These are phyloP conservation scores for Sinocyclocheilus maitianheensis DNA, from an alignment of 2,113 vertebrate genomes.

Conservation along the genomic window DNA sequence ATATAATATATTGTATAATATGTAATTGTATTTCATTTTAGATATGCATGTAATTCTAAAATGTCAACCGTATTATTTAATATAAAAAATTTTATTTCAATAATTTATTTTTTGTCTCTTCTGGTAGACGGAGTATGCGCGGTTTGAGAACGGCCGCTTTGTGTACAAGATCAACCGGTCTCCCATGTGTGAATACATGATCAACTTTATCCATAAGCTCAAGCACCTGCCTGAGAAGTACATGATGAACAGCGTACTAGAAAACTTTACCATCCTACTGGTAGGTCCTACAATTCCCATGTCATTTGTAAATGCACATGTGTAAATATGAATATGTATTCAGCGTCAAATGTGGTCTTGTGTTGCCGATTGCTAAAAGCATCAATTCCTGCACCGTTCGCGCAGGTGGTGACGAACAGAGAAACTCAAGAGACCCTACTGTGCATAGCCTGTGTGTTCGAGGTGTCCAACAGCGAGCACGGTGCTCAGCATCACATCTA, in stretches of 20 bases:
- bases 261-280: conserved; percentile 99
- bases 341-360: neutral
- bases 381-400: neutral
- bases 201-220: conserved; percentile 99
- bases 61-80: neutral
- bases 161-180: conserved; percentile 97
- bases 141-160: conserved; percentile 72
- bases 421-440: conserved; percentile 86
- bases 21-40: no score
- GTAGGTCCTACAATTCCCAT: conserved; percentile 68
- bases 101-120: neutral
- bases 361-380: neutral
- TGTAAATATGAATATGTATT: neutral
- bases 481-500: conserved; percentile 99
- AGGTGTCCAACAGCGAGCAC: conserved; percentile 98
- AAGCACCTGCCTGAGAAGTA: conserved; percentile 99
- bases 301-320: neutral
- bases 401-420: conserved; percentile 96
- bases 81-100: neutral
- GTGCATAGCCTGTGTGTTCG: conserved; percentile 98
- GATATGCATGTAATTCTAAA: neutral
- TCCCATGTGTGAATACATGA: conserved; percentile 99
- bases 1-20: no score
- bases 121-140: conserved; percentile 89
- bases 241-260: conserved; percentile 99